Percentiles rank a stretch among this genome's conserved stretches.
Conservation (phyloP, 2,797 vertebrate species). For the Darevskia nairensis region DNA sequence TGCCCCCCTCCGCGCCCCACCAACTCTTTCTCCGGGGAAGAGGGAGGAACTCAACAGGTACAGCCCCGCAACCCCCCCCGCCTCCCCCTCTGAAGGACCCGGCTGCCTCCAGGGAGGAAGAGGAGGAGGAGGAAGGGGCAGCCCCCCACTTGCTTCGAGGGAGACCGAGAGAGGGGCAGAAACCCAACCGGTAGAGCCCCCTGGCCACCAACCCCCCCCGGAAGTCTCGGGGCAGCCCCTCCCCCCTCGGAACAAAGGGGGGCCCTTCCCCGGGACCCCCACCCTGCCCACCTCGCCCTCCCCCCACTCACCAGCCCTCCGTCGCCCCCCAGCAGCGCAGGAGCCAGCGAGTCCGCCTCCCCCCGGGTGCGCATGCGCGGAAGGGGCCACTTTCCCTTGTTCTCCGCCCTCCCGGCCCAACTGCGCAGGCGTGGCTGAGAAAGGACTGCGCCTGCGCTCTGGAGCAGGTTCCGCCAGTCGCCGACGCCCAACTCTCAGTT, state of each 20-base stretch:
- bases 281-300: background rate
- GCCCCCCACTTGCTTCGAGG: too few species aligned
- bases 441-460: background rate
- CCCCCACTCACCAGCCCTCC: background rate
- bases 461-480: background rate
- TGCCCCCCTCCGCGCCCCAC: too few species aligned
- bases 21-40: too few species aligned
- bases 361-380: rapidly evolving
- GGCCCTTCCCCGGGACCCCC: background rate
- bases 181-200: background rate
- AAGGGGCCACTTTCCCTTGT: background rate
- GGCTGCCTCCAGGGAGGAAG: background rate
- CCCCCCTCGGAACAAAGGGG: rapidly evolving
- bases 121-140: too few species aligned
- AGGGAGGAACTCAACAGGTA: background rate
- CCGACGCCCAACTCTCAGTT: background rate
- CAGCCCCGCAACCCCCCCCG: background rate
- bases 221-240: background rate
- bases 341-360: background rate
- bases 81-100: background rate
- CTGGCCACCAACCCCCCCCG: background rate
- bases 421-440: background rate
- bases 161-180: background rate
- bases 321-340: background rate
- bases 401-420: too few species aligned